Percentiles rank a stretch among this genome's conserved stretches.
Conservation (phyloP, 2,797 vertebrate genomes). For the Meda fulgida region DNA sequence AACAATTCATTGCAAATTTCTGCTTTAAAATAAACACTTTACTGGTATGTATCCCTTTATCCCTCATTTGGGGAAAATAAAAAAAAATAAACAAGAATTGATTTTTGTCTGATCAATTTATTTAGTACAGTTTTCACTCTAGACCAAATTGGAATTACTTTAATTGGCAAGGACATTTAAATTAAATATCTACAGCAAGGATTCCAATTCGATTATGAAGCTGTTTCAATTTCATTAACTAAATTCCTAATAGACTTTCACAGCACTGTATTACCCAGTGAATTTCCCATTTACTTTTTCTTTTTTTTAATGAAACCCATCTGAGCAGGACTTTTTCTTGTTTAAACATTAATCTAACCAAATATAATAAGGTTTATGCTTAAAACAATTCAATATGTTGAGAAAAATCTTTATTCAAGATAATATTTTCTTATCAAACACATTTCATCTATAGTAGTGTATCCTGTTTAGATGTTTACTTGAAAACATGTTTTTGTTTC, state of each 20-base stretch:
- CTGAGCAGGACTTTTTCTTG: background rate
- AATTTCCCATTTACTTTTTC: background rate
- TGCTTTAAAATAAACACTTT: background rate
- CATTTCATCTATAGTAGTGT: background rate
- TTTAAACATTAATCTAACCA: background rate
- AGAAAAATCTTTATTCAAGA: background rate
- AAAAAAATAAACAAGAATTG: background rate
- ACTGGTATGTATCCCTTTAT: background rate
- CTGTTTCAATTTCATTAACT: conserved; percentile 83
- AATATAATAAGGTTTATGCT: background rate
- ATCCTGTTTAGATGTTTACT: background rate
- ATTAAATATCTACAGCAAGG: conserved; percentile 82
- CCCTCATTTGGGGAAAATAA: background rate
- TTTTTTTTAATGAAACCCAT: background rate
- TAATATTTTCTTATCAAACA: background rate
- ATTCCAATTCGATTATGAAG: conserved; percentile 83
- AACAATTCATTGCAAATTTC: background rate
- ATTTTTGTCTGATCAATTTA: background rate
- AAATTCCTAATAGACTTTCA: conserved; percentile 76
- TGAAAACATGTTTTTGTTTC: background rate
- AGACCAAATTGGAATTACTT: background rate
- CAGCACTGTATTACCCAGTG: background rate
- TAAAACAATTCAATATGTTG: background rate
- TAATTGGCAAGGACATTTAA: conserved; percentile 80
- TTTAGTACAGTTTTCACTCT: background rate